Evolutionary conservation across 2,113 vertebrate genomes (phyloP), one percentile per base, ranked within the genome.

Genomic region (Pseudolaguvia tuberculata): DNA sequence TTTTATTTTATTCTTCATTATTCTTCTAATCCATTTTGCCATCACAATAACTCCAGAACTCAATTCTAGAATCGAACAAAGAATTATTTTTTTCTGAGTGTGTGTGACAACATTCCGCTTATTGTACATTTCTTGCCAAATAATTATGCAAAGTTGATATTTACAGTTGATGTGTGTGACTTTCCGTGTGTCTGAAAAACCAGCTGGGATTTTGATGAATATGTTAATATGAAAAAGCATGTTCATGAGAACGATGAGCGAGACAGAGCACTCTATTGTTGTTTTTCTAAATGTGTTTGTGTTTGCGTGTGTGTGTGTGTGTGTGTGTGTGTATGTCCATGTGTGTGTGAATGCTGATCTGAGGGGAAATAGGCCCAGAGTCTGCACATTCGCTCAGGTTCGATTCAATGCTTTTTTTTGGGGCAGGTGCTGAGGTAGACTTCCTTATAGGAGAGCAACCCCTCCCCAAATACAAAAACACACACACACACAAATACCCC

Each of bases 331-430:
- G 45, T 48, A 35, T 66, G 42, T 73, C 18, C 67, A 45, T 58
- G 71, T 52, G 51, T 61, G 21, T 56, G 78, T 84, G 76, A 81
- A 81, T 88, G 86, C 87, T 88, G 87, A 91, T 86, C 69, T 78
- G 84, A 80, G 79, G 45, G 59, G 83, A 89, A 90, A 90, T 90
- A 88, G 87, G 73, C 80, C 79, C 76, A 39, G 82, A 86, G 81
- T 91, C 85, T 85, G 88, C 88, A 87, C 82, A 88, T 87, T 88
- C 85, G 79, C 80, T 74, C 72, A 73, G 70, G 72, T 78, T 76
- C 59, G 68, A 57, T 76, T 70, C 63, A 52, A 66, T 66, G 45
- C 1, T 42, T 77, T 70, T 81, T 83, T 50, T 75, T 59, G 79
- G 70, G 69, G 73, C 77, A 76, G 81, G 73, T 83, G 81, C 81